Evolutionary conservation across 2,797 vertebrate genomes (phyloP), one percentile per base, ranked within the genome.

Genomic region (Typhlichthys eigenmanni): DNA sequence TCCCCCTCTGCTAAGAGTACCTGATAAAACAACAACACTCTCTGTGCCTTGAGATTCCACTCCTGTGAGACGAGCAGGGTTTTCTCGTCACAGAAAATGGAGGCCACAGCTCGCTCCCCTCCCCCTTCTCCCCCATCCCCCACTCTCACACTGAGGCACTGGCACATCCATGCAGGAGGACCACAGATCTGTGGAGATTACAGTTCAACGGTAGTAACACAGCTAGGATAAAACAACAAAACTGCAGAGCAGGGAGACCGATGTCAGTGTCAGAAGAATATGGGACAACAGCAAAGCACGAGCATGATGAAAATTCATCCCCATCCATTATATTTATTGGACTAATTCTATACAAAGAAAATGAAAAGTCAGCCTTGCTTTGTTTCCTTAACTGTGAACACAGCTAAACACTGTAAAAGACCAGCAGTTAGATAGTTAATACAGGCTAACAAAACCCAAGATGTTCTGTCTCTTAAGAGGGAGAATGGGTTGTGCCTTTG

Each of bases 41-140:
- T 88, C 84, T 85, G 72, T 87, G 87, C 81, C 88, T 89, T 87
- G 68, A 83, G 85, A 90, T 83, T 88, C 90, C 82, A 80, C 84
- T 91, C 88, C 87, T 87, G 86, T 85, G 87, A 91, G 87, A 89
- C 87, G 83, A 89, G 87, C 87, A 86, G 84, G 89, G 87, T 86
- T 91, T 84, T 89, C 89, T 90, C 88, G 86, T 91, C 90, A 88
- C 88, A 92, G 90, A 92, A 92, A 92, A 92, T 91, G 91, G 90
- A 90, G 91, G 89, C 87, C 87, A 90, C 87, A 87, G 91, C 88
- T 89, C 80, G 83, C 87, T 92, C 88, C 89, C 90, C 87, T 84
- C 88, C 88, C 87, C 91, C 85, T 87, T 76, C 85, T 76, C 87
- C 91, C 88, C 87, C 90, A 88, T 88, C 88, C 89, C 87, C 91